Base-by-base conservation (phyloP, 1,140 invertebrate species). In the Meteorus sp. region DNA sequence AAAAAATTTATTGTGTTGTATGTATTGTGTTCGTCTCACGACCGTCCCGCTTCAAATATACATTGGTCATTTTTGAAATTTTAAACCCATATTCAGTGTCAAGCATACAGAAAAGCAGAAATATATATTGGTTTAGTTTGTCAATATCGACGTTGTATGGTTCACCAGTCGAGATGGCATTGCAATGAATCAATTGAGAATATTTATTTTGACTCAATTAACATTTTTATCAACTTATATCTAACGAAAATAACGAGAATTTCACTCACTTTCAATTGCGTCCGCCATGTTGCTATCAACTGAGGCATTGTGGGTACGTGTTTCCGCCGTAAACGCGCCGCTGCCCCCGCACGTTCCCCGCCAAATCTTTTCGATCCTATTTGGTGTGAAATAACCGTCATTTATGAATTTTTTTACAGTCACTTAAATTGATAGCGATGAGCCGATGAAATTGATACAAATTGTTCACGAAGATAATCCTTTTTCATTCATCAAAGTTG, bases 261-360 rank as follows among this genome's bases (percentile, higher is more conserved):
- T 70, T 70, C 62, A 87, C 85, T 87, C 82, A 88, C 86, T 88
- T 87, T 88, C 85, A 83, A 86, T 84, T 82, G 83, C 80, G 82
- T 88, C 86, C 82, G 87, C 87, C 87, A 89, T 89, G 80, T 88
- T 89, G 84, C 83, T 80, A 78, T 83, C 71, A 72, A 71, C 69
- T 77, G 70, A 31, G 22, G 47, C 47, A 50, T 50, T 50, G 2
- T 50, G 47, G 47, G 47, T 50, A 50, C 27, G 13, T 33, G 25
- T 50, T 50, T 50, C 47, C 47, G 25, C 47, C 47, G 13, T 13
- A 29, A 31, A 17, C 47, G 27, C 27, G 4, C 33, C 27, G 11
- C 8, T 27, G 13, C n/a, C 47, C 47, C 27, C 47, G 1, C 22
- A 13, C 47, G 13, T 11, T 11, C 19, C n/a, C 8, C 15, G 4